phyloP scores from a whole-genome alignment of 53 echinoderm and acorn worm genomes.

The Zoroaster sp. region DNA sequence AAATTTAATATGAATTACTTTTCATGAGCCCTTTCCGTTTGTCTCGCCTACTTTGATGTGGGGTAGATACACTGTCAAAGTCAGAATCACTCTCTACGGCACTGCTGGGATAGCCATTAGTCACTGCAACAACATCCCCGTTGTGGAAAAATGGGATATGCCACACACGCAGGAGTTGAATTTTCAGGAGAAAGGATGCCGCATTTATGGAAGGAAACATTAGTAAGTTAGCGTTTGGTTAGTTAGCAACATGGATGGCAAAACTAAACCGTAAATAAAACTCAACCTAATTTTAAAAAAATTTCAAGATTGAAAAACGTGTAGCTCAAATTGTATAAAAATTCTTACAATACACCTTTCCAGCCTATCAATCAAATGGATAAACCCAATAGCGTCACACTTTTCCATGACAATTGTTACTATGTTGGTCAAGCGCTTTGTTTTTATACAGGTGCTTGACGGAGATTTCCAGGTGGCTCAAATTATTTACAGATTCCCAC shows the following conservation, averaged over 20 bases:
- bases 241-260: neutral
- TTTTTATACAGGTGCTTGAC: too few species aligned
- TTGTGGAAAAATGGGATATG: neutral
- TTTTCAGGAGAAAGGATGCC: neutral
- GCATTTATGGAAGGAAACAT: neutral
- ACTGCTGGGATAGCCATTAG: constrained; percentile 94
- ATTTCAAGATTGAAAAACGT: too few species aligned
- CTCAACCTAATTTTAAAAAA: too few species aligned
- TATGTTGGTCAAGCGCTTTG: too few species aligned
- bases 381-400: too few species aligned
- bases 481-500: too few species aligned
- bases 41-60: constrained; percentile 53
- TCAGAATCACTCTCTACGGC: constrained; percentile 97
- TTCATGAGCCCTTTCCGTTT: constrained; percentile 57
- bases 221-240: neutral
- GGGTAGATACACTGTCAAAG: constrained; percentile 75
- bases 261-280: too few species aligned
- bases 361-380: too few species aligned
- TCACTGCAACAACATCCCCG: constrained; percentile 64
- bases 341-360: too few species aligned
- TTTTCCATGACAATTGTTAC: too few species aligned
- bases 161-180: neutral
- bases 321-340: too few species aligned
- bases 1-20: constrained; percentile 52
- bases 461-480: too few species aligned